Evolutionary conservation across 2,113 vertebrate genomes (phyloP), one percentile per base, ranked within the genome.

Genomic region (Gallinago paraguaiae): DNA sequence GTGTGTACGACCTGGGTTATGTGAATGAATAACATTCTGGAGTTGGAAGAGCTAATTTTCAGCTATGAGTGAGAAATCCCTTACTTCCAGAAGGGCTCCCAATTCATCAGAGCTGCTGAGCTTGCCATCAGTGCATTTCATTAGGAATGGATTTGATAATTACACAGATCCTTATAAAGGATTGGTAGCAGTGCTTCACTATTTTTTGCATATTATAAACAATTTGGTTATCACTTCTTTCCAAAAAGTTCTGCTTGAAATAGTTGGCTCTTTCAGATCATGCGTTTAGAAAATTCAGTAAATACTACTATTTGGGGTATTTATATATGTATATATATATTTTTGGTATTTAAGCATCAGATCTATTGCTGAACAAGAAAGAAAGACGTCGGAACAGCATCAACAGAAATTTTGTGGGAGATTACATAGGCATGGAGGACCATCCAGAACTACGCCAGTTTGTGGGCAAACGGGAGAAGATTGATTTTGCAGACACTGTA

Each of bases 341-440:
- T 74, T 92, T 80, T 61, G 27, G 25, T 82, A 45, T 94, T 96
- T 39, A 82, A 99, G 99, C 99, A 25, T 99, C 99, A 31, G 99
- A 99, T 96, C 98, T 99, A 71, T 94, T 99, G 95, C 77, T 99
- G 93, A 99, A 99, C 98, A 99, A 98, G 93, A 99, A 99, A 77
- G 99, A 99, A 95, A 98, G 99, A 45, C 97, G 99, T 91, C 97
- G 98, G 76, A 99, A 99, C 98, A 99, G 99, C 96, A 98, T 99
- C 78, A 99, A 99, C 97, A 98, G 99, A 92, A 99, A 99, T 96
- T 99, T 99, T 88, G 98, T 99, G 7, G 99, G 99, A 2, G 99
- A 99, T 96, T 99, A 99, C 92, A 98, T 99, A 25, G 99, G 99
- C 31, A 99, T 99, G 99, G 99, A 99, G 4, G 99, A 99, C 77